Base-by-base conservation (phyloP, 2,113 vertebrate genomes). In the Callipepla californica region DNA sequence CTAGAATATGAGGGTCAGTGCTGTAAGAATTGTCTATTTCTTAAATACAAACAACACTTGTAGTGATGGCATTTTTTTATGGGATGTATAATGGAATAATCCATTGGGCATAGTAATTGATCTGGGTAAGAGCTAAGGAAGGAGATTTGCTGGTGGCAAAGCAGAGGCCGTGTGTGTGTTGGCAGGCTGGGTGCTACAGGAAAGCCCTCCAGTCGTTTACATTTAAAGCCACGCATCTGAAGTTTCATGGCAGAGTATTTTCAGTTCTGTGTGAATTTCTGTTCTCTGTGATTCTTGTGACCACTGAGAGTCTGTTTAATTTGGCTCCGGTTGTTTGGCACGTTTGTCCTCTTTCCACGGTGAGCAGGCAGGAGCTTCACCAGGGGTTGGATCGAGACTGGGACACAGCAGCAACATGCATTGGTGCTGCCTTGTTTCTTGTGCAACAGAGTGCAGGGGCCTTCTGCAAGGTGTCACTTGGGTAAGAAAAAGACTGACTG, bases 361-460 rank as follows among this genome's bases (percentile, higher is more conserved):
- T 44, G 92, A 72, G 73, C 34, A 53, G 55, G 51, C 6, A 72
- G 83, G 6, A 34, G 66, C 18, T 16, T 26, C 50, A 11, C 21
- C 12, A 8, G 16, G 77, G 91, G 65, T 55, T 57, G 32, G 51
- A 32, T 5, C 0, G 66, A 18, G 51, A 5, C 1, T 15, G 88
- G 72, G 66, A 47, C 0, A 0, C 1, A 14, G 55, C 55, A 47
- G 47, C 8, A 12, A 9, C 1, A 0, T 4, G 38, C 80, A 67
- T 59, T 23, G 5, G 45, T 2, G 14, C 63, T 2, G 0, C 15
- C 61, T 21, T 26, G 51, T 79, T 76, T 32, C 66, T 59, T 11
- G 5, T 2, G 3, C 8, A 8, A 8, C 4, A 36, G 51, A 30
- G 51, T 7, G 44, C 26, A 53, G 51, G 51, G 51, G 28, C 13